phyloP scores from a whole-genome alignment of 2,113 vertebrate species.

The Hucho hucho region DNA sequence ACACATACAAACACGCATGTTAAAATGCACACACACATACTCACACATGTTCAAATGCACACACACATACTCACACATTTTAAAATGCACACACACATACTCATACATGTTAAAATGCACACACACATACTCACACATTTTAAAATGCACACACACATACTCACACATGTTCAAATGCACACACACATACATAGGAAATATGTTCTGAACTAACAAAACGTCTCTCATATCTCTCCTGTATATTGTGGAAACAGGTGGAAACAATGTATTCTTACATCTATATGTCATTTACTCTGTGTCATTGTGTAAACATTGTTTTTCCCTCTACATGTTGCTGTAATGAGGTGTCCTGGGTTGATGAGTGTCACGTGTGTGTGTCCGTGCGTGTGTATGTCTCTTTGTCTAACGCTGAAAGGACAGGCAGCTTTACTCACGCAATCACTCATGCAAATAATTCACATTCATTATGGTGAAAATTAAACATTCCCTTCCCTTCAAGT shows the following conservation, averaged over 20 bases:
- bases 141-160: neutral
- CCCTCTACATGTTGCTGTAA: no score
- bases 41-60: no score
- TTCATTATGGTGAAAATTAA: slow-evolving; percentile 47
- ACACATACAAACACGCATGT: neutral
- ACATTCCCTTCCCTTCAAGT: slow-evolving; percentile 38
- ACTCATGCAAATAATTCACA: slow-evolving; percentile 59
- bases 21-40: no score
- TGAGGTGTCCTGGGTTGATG: no score
- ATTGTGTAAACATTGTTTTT: neutral
- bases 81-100: neutral
- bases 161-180: no score
- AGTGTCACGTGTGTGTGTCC: neutral
- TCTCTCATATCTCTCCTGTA: no score
- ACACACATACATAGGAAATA: neutral
- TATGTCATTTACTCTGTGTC: neutral
- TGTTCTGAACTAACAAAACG: no score
- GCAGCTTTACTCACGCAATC: slow-evolving; percentile 50
- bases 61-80: no score
- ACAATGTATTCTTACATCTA: neutral
- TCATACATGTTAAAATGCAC: no score
- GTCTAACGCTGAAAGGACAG: slow-evolving; percentile 21
- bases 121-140: no score
- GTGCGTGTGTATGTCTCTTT: neutral
- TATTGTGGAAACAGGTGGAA: no score